phyloP scores from a whole-genome alignment of 2,113 vertebrate species.

The Cromileptes altivelis region DNA sequence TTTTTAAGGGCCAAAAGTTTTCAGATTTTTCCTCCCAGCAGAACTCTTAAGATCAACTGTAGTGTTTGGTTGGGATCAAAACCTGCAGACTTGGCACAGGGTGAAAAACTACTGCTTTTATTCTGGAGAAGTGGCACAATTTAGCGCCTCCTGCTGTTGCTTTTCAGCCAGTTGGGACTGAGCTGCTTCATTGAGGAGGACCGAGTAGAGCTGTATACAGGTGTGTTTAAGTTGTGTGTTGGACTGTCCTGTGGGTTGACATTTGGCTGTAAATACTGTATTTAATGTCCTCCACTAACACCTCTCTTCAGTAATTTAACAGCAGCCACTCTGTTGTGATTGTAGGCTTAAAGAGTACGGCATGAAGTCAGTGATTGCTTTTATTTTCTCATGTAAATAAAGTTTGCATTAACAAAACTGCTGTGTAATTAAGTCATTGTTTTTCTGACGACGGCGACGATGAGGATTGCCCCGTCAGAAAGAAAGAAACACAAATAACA shows the following conservation, averaged over 20 bases:
- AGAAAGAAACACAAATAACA: conserved; percentile 39
- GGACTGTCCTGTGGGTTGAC: conserved; percentile 10
- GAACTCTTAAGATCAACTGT: background rate
- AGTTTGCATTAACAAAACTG: conserved; percentile 90
- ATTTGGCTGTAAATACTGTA: conserved; percentile 73
- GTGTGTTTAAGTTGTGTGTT: conserved; percentile 26
- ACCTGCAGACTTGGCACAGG: background rate
- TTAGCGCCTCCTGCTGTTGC: background rate
- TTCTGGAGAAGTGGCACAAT: background rate
- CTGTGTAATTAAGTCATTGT: conserved; percentile 66
- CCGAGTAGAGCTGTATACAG: conserved; percentile 5
- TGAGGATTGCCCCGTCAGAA: conserved; percentile 23
- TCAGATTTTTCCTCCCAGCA: background rate
- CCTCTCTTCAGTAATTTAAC: conserved; percentile 34
- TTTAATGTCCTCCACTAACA: conserved; percentile 47
- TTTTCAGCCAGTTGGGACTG: background rate
- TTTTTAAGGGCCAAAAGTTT: background rate
- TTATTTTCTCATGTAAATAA: conserved; percentile 95
- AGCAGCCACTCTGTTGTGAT: conserved; percentile 81
- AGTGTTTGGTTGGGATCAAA: background rate
- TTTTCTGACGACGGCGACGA: conserved; percentile 19
- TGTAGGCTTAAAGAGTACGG: conserved; percentile 89
- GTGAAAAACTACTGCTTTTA: background rate
- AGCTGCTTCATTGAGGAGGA: background rate
- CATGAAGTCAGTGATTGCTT: conserved; percentile 89